Base-by-base conservation (phyloP, 23 tunicate species). In the Trididemnum miniatum region DNA sequence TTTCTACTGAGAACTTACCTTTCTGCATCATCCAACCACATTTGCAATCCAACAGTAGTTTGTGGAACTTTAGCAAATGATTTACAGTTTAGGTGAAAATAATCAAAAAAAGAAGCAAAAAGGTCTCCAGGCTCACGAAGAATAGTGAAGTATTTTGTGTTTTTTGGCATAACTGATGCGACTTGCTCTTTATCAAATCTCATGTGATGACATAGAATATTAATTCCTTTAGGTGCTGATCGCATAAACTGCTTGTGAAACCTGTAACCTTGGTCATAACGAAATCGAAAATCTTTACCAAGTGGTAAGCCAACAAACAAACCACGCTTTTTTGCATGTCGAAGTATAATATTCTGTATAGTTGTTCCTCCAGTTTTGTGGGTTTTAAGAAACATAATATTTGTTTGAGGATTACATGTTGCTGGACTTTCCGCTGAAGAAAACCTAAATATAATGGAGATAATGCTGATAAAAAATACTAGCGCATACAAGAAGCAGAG, bases 291-390 rank as follows among this genome's bases (percentile, higher is more conserved):
- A 35, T 71, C 84, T 0, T 78, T 62, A 60, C 38, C 59, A 7
- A 34, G 37, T 1, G 97, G 77, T 35, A 91, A 64, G 35, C 97
- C 97, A 64, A 91, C 97, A 49, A 69, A 62, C 0, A 86, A 65
- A 24, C 82, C 65, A 38, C 65, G 34, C 35, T 38, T 75, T 65
- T 91, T 76, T 20, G 84, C 97, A 69, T 91, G 64, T 76, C 97
- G 51, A 59, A 91, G 59, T 34, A 91, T 57, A 33, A 91, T 69
- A 59, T 91, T 91, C 86, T 91, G 97, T 5, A 91, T 85, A 9
- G 86, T 79, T 2, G 97, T 57, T n/a, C 97, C 82, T 12, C 91
- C 97, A 20, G 97, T 91, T 85, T 91, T 91, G 80, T 91, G 97
- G 20, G 97, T 91, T 82, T 91, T 91, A 25, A 91, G 65, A 77